Base-by-base conservation (phyloP, 2,113 vertebrate genomes). In the Toxotes jaculatrix region DNA sequence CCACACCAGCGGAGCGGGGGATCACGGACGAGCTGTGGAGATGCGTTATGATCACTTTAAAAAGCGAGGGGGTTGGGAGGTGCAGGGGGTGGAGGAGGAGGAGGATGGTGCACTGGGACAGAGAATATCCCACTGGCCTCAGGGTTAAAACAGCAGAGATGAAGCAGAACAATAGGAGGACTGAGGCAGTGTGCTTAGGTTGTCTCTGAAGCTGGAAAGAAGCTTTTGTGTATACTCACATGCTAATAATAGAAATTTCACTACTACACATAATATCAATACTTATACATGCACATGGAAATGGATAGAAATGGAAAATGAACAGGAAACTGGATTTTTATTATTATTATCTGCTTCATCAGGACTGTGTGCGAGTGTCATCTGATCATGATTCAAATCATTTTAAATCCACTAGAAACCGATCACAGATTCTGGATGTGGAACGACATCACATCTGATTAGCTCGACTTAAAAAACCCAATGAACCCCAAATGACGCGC, bases 141-240 rank as follows among this genome's bases (percentile, higher is more conserved):
- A 9, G 85, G 90, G 79, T 83, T 84, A 75, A 69, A 92, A 85
- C 80, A 86, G 85, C 81, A 87, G 79, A 86, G 78, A 76, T 57
- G 70, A 80, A 84, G 83, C 77, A 84, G 77, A 87, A 89, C 80
- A 93, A 87, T 79, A 32, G 74, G 43, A 85, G 78, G 51, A 80
- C 38, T 43, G 40, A 13, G 80, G 59, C 77, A 62, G 38, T 27
- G 42, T 36, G 51, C 71, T 83, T 40, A 81, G 62, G 42, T 60
- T 42, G 34, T 38, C 65, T 68, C 66, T 74, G 53, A 67, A 68
- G 66, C 43, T 2, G 31, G 38, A 80, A 59, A 57, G 23, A 60
- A 66, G 72, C 45, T 67, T 0, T 56, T 11, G 60, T 69, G 60
- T 56, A 10, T 17, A 42, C 51, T 79, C 64, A 8, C 14, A 43